phyloP scores from a whole-genome alignment of 2,797 vertebrate species.

The Anniella stebbinsi region DNA sequence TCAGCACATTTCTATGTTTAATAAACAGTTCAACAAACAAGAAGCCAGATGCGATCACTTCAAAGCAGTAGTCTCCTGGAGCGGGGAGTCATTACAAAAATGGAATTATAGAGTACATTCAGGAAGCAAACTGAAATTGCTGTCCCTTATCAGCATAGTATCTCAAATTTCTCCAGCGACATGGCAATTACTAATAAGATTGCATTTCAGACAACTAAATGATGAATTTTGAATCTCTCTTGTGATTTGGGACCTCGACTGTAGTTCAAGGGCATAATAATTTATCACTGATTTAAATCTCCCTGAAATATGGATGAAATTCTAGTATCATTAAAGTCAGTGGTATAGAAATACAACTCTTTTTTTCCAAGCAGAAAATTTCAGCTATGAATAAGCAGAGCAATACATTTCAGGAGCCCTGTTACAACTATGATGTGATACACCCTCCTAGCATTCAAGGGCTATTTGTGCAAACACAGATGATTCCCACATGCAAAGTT shows the following conservation, averaged over 20 bases:
- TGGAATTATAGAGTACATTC: constrained; percentile 61
- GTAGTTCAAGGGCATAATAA: constrained; percentile 72
- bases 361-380: constrained; percentile 31
- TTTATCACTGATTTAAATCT: constrained; percentile 59
- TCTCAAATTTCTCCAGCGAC: constrained; percentile 64
- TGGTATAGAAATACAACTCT: constrained; percentile 52
- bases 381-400: constrained; percentile 25
- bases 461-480: constrained; percentile 23
- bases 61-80: constrained; percentile 68
- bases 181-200: constrained; percentile 61
- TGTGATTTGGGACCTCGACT: constrained; percentile 57
- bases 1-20: constrained; percentile 72
- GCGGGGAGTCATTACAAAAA: constrained; percentile 67
- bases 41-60: constrained; percentile 62
- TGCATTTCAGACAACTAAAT: constrained; percentile 65
- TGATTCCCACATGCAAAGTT: neutral
- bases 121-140: constrained; percentile 73
- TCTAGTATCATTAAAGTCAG: constrained; percentile 48
- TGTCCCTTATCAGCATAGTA: constrained; percentile 65
- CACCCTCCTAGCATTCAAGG: constrained; percentile 14
- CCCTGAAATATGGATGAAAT: constrained; percentile 47
- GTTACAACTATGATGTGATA: constrained; percentile 26
- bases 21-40: constrained; percentile 74
- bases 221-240: constrained; percentile 67
- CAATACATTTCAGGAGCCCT: constrained; percentile 57